These are phyloP conservation scores for Cinclus cinclus DNA, from an alignment of 2,113 vertebrate species.

Conservation along the genomic window DNA sequence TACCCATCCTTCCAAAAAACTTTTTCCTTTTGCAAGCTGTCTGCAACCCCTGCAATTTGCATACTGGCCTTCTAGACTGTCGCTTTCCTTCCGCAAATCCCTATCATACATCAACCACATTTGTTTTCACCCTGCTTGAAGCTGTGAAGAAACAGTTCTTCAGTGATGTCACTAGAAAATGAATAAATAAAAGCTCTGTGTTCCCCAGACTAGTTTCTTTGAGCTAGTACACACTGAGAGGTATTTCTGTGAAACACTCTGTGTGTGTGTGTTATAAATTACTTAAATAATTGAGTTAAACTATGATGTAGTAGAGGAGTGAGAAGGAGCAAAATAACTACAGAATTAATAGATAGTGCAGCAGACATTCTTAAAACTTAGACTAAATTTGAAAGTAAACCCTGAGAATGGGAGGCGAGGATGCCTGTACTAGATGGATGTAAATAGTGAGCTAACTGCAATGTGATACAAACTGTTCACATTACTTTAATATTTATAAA, in stretches of 20 bases:
- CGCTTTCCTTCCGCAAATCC: background rate
- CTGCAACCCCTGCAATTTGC: background rate
- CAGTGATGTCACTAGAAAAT: conserved; percentile 2
- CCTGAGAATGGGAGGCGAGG: background rate
- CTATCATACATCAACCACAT: background rate
- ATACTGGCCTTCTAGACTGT: background rate
- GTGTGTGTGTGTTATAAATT: background rate
- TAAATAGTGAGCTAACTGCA: background rate
- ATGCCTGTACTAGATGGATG: background rate
- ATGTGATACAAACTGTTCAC: conserved; percentile 27
- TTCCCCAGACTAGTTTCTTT: background rate
- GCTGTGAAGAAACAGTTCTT: conserved; percentile 2
- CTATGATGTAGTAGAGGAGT: background rate
- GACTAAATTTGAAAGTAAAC: conserved; percentile 25
- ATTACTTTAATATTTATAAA: conserved; percentile 9
- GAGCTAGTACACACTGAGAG: background rate
- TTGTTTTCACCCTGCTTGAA: conserved; percentile 24
- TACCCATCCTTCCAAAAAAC: background rate
- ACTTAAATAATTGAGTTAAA: conserved; percentile 26
- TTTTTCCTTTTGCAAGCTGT: background rate
- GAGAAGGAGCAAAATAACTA: background rate
- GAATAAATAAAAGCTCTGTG: conserved; percentile 16
- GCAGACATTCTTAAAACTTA: conserved; percentile 19
- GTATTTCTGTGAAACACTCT: background rate
- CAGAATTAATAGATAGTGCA: background rate